phyloP scores from a whole-genome alignment of 2,797 vertebrate species.

The Chelon auratus region DNA sequence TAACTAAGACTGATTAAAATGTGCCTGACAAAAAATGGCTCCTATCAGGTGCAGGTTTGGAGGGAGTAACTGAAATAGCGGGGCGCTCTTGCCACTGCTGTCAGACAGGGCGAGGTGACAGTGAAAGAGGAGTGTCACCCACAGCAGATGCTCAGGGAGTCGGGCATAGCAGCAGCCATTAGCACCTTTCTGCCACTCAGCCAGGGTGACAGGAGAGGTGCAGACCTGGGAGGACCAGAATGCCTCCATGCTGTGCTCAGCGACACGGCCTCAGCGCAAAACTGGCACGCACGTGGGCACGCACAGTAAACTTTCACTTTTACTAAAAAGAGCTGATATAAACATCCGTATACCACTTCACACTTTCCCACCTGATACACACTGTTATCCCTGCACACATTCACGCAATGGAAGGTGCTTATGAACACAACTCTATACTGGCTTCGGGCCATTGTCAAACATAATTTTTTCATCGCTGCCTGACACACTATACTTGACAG shows the following conservation, averaged over 20 bases:
- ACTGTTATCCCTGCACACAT: constrained; percentile 37
- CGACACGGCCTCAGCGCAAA: constrained; percentile 56
- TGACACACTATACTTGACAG: constrained; percentile 58
- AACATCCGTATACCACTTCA: constrained; percentile 31
- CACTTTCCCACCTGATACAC: constrained; percentile 29
- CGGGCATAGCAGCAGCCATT: constrained; percentile 82
- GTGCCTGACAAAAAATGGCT: constrained; percentile 57
- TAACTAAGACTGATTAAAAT: constrained; percentile 56
- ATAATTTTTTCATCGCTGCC: constrained; percentile 51
- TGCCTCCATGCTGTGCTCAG: constrained; percentile 55
- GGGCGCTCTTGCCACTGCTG: constrained; percentile 58
- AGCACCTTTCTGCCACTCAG: constrained; percentile 86
- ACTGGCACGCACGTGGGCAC: constrained; percentile 28
- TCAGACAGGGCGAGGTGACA: constrained; percentile 76
- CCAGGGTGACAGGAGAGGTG: constrained; percentile 74
- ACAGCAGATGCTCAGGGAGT: constrained; percentile 85
- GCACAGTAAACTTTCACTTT: constrained; percentile 66
- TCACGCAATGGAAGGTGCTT: constrained; percentile 61
- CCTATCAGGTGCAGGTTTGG: constrained; percentile 71
- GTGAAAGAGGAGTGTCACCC: constrained; percentile 82
- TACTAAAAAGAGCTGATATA: constrained; percentile 41
- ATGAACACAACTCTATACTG: constrained; percentile 51
- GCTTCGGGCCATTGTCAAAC: constrained; percentile 75
- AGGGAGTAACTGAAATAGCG: constrained; percentile 73
- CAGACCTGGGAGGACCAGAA: constrained; percentile 71